Conservation (phyloP, 2,113 vertebrate species). For the Piaya cayana region DNA sequence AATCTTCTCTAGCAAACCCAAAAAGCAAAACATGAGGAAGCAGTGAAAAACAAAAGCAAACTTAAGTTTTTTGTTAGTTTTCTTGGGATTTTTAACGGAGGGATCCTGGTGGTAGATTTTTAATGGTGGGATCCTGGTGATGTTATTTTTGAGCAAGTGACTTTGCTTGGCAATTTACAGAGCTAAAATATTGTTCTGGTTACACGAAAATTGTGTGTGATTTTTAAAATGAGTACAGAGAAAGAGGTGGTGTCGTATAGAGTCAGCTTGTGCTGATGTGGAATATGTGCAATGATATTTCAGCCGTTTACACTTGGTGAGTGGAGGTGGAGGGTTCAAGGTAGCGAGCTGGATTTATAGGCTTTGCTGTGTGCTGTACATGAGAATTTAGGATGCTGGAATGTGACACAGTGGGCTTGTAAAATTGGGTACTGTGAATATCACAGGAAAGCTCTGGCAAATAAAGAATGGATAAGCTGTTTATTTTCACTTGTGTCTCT, state of each 20-base stretch:
- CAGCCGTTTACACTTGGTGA: not conserved
- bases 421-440: not conserved
- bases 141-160: not conserved
- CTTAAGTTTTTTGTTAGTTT: not conserved
- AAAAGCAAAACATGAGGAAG: not conserved
- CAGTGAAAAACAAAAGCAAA: not conserved
- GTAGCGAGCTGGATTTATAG: not conserved
- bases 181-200: not conserved
- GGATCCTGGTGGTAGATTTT: rapidly evolving
- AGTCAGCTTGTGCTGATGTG: not conserved
- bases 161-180: not conserved
- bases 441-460: not conserved
- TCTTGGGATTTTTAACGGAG: not conserved
- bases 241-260: not conserved
- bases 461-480: not conserved
- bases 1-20: not conserved
- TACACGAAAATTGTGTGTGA: not conserved
- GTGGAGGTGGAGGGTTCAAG: not conserved
- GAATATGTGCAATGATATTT: not conserved
- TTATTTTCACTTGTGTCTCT: not conserved
- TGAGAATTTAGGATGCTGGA: not conserved
- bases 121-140: not conserved
- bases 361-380: not conserved
- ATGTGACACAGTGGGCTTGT: not conserved
- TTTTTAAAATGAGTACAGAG: not conserved